These are phyloP conservation scores for Eupithecia subumbrata DNA, from an alignment of 2,888 invertebrate species.

Conservation along the genomic window DNA sequence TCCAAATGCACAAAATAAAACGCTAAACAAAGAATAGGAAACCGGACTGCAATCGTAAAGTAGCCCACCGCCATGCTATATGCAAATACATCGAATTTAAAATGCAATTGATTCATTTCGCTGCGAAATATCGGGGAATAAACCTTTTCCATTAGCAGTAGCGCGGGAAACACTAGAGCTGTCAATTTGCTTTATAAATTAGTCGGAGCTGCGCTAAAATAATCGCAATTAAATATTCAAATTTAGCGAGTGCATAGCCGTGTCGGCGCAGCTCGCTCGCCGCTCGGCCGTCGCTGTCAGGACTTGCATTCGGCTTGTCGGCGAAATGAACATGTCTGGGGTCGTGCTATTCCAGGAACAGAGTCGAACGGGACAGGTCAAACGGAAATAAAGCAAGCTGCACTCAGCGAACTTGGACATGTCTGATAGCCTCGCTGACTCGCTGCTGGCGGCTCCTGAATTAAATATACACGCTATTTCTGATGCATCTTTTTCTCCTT, in stretches of 20 bases:
- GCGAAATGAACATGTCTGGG: slow-evolving; percentile 76
- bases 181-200: slow-evolving; percentile 75
- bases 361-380: slow-evolving; percentile 78
- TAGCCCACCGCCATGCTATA: slow-evolving; percentile 61
- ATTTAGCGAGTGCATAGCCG: slow-evolving; percentile 76
- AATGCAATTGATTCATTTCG: slow-evolving; percentile 65
- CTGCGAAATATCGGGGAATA: slow-evolving; percentile 56
- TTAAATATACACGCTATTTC: slow-evolving; percentile 74
- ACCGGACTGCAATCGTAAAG: slow-evolving; percentile 68
- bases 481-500: slow-evolving; percentile 56
- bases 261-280: slow-evolving; percentile 68
- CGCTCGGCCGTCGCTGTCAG: slow-evolving; percentile 66
- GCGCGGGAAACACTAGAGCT: slow-evolving; percentile 55
- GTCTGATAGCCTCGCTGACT: slow-evolving; percentile 75
- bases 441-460: slow-evolving; percentile 74
- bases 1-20: slow-evolving; percentile 74
- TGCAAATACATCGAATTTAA: slow-evolving; percentile 65
- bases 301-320: slow-evolving; percentile 76
- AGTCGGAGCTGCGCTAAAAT: slow-evolving; percentile 68
- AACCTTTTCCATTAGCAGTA: slow-evolving; percentile 61
- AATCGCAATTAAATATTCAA: slow-evolving; percentile 77
- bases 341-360: slow-evolving; percentile 72
- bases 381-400: slow-evolving; percentile 81
- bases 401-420: slow-evolving; percentile 79
- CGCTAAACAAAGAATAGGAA: slow-evolving; percentile 70